phyloP scores from a whole-genome alignment of 2,113 vertebrate species.

The Thryonomys swinderianus region DNA sequence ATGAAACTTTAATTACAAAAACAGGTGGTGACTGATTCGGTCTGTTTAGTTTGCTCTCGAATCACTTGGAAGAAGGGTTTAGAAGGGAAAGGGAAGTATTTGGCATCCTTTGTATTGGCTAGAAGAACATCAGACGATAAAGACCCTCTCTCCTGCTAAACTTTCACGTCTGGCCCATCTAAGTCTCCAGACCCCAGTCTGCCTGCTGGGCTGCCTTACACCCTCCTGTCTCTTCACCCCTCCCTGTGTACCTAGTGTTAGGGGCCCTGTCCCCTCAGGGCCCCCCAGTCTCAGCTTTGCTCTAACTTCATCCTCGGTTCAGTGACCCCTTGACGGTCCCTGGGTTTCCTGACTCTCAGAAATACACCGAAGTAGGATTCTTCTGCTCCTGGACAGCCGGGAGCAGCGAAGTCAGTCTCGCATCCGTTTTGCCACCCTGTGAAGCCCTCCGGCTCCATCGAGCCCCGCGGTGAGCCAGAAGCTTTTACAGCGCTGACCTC shows the following conservation, averaged over 20 bases:
- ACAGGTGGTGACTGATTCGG: not conserved
- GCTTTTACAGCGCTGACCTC: not conserved
- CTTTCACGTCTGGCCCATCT: not conserved
- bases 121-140: not conserved
- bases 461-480: not conserved
- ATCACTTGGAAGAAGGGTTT: not conserved
- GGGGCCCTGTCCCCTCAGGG: not conserved
- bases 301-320: not conserved
- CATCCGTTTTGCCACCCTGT: not conserved
- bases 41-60: not conserved
- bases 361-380: not conserved
- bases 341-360: not conserved
- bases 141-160: not conserved
- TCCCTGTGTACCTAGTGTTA: not conserved
- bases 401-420: not conserved
- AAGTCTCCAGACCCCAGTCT: not conserved
- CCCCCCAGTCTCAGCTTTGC: not conserved
- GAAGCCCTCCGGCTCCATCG: not conserved
- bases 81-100: not conserved
- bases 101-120: not conserved
- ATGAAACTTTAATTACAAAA: conserved; percentile 10
- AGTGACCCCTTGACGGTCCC: not conserved
- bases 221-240: not conserved
- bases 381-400: not conserved
- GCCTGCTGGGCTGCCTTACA: not conserved